Conservation (phyloP, 2,888 invertebrate species). For the Drosophila subquinaria region DNA sequence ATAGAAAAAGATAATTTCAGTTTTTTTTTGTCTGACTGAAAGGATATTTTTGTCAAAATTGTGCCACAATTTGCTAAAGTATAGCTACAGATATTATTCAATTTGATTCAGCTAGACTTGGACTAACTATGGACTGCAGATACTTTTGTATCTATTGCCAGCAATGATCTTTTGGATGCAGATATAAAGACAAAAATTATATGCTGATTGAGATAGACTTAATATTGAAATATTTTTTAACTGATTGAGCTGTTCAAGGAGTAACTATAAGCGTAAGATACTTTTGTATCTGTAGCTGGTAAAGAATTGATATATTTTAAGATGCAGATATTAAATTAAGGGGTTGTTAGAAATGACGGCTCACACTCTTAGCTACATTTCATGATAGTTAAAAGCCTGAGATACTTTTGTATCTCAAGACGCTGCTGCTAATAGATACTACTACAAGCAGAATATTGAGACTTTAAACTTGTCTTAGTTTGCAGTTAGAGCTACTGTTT, state of each 20-base stretch:
- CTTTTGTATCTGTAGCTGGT: background rate
- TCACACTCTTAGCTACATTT: no score
- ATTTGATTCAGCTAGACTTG: background rate
- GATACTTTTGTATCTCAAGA: constrained; percentile 5
- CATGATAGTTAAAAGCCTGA: no score
- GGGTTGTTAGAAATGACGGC: no score
- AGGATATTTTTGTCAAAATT: constrained; percentile 4
- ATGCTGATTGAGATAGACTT: background rate
- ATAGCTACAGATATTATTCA: background rate
- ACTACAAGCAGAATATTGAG: background rate
- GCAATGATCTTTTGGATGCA: background rate
- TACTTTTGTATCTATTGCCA: background rate
- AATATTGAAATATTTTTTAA: background rate
- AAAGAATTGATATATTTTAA: background rate
- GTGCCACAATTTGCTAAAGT: background rate
- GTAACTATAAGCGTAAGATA: background rate
- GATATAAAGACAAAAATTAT: background rate
- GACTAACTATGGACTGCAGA: background rate
- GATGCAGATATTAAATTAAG: background rate
- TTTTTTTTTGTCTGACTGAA: constrained; percentile 5
- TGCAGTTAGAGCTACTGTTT: background rate
- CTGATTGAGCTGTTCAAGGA: background rate
- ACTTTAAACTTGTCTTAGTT: background rate
- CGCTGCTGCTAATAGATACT: background rate
- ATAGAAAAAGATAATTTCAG: background rate